phyloP scores from a whole-genome alignment of 2,888 invertebrate species.

The Drosophila melanosoma region DNA sequence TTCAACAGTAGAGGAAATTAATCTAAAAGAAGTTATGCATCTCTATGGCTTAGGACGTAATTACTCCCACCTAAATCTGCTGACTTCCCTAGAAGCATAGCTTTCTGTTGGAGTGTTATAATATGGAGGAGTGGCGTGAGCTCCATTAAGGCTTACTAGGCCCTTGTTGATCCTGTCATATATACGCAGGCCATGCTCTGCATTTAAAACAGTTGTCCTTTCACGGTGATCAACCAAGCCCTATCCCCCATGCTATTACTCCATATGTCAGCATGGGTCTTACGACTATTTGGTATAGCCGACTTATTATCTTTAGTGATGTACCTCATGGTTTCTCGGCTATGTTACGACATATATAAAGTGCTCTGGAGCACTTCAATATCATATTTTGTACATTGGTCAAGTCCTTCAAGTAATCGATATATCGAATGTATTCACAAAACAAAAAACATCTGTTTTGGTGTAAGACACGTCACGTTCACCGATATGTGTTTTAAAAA shows the following conservation, averaged over 20 bases:
- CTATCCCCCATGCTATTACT: not conserved
- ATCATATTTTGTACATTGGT: not conserved
- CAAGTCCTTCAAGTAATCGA: not conserved
- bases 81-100: too few species aligned
- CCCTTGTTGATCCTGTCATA: not conserved
- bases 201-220: not conserved
- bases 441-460: not conserved
- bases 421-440: not conserved
- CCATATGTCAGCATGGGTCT: not conserved
- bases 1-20: too few species aligned
- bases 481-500: not conserved
- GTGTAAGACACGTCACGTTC: not conserved
- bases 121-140: too few species aligned
- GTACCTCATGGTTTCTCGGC: too few species aligned
- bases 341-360: not conserved
- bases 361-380: not conserved
- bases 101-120: too few species aligned
- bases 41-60: too few species aligned
- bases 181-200: not conserved
- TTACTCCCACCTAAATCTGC: too few species aligned
- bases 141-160: too few species aligned
- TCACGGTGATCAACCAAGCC: not conserved
- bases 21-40: too few species aligned
- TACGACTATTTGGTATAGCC: not conserved
- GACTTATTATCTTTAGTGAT: not conserved